Evolutionary conservation across 2,888 invertebrate genomes (phyloP).

Genomic region (Vesta saturnalis): DNA sequence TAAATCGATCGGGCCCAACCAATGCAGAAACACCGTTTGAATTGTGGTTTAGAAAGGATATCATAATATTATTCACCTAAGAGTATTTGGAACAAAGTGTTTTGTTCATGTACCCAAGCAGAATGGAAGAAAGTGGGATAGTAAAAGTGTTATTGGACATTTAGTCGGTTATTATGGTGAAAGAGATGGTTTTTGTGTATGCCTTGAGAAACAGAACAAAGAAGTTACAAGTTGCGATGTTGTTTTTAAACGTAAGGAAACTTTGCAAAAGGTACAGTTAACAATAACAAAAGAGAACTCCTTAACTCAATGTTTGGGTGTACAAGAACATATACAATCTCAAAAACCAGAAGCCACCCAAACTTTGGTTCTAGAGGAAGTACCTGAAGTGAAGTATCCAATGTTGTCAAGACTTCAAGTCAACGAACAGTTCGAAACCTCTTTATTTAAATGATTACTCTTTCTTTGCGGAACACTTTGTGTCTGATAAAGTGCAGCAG

Average conservation of each 20-base stretch:
- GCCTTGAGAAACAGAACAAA: background rate
- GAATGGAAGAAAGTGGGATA: constrained; percentile 23
- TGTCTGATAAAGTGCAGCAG: too few relatives aligned
- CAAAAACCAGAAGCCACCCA: too few relatives aligned
- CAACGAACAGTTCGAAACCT: too few relatives aligned
- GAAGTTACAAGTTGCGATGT: background rate
- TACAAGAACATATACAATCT: too few relatives aligned
- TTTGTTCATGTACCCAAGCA: constrained; percentile 39
- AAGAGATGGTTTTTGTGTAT: background rate
- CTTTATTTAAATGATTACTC: too few relatives aligned
- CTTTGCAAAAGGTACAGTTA: too few relatives aligned
- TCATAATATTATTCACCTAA: background rate
- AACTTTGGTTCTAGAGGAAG: too few relatives aligned
- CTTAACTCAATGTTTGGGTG: too few relatives aligned
- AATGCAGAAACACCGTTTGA: constrained; percentile 57
- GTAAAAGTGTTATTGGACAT: background rate
- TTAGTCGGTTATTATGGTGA: constrained; percentile 4
- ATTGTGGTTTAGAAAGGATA: constrained; percentile 48
- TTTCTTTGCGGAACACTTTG: too few relatives aligned
- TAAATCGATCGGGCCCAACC: constrained; percentile 53
- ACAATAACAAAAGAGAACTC: too few relatives aligned
- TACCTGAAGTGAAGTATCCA: too few relatives aligned
- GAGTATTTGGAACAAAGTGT: constrained; percentile 35
- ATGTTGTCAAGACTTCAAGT: too few relatives aligned
- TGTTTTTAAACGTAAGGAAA: background rate